Conservation (phyloP, 92 coral and sea anemone genomes). For the Phenganax marumi region DNA sequence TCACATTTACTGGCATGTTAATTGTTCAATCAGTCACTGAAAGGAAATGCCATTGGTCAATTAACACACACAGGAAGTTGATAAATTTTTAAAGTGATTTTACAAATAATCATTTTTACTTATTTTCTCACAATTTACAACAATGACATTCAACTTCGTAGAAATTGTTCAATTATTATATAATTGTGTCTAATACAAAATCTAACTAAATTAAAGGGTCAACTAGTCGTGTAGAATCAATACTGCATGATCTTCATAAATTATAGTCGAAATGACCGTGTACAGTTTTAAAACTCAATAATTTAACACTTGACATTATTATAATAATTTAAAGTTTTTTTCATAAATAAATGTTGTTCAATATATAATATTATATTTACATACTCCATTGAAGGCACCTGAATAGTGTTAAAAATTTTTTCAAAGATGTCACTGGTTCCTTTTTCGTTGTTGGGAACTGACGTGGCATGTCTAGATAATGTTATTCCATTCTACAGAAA, state of each 20-base stretch:
- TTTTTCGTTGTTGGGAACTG: too few species aligned
- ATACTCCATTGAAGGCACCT: not conserved
- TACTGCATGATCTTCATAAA: not conserved
- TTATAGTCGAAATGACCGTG: not conserved
- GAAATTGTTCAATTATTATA: not conserved
- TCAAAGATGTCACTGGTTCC: not conserved
- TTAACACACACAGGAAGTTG: too few species aligned
- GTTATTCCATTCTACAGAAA: too few species aligned
- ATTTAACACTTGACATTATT: constrained; percentile 7
- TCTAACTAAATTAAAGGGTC: not conserved
- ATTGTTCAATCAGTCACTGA: too few species aligned
- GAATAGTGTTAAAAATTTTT: not conserved
- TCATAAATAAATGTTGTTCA: constrained; percentile 5
- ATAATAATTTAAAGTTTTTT: constrained; percentile 11
- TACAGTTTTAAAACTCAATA: not conserved
- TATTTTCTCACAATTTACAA: not conserved
- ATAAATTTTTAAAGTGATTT: not conserved
- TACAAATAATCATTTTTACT: not conserved
- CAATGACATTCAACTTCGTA: not conserved
- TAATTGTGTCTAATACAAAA: not conserved
- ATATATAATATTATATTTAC: constrained; percentile 25
- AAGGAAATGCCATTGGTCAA: too few species aligned
- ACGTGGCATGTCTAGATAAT: too few species aligned
- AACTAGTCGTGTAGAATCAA: not conserved
- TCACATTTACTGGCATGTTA: too few species aligned